Evolutionary conservation across 2,113 vertebrate genomes (phyloP).

Genomic region (Chaetura pelagica): DNA sequence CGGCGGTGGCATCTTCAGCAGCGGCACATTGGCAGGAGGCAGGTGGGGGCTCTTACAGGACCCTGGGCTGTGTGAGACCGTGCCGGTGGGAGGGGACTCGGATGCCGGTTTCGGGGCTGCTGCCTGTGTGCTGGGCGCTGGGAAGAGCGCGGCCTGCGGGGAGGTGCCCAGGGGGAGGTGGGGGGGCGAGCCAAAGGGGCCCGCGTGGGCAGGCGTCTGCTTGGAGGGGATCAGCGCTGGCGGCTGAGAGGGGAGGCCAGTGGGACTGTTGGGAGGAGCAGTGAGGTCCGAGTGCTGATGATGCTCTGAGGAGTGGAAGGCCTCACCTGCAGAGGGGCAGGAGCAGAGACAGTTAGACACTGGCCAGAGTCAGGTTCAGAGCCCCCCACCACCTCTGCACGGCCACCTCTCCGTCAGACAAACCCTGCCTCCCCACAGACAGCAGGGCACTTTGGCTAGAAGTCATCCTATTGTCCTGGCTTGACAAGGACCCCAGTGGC

Average conservation of each 20-base stretch:
- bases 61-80: slow-evolving; percentile 78
- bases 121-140: slow-evolving; percentile 77
- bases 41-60: slow-evolving; percentile 91
- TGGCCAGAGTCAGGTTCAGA: neutral
- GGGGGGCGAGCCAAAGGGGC: slow-evolving; percentile 68
- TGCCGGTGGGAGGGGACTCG: slow-evolving; percentile 78
- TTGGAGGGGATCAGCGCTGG: slow-evolving; percentile 85
- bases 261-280: slow-evolving; percentile 97
- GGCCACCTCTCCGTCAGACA: fast-evolving
- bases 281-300: slow-evolving; percentile 95
- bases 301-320: slow-evolving; percentile 91
- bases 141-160: slow-evolving; percentile 78
- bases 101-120: slow-evolving; percentile 76
- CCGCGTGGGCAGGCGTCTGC: slow-evolving; percentile 78
- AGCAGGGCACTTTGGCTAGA: fast-evolving
- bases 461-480: neutral
- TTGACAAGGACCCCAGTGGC: fast-evolving
- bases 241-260: slow-evolving; percentile 90
- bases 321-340: slow-evolving; percentile 79
- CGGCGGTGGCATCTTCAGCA: slow-evolving; percentile 88
- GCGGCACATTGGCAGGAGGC: slow-evolving; percentile 86
- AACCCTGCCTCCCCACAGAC: neutral
- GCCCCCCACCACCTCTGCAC: neutral
- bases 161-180: slow-evolving; percentile 82
- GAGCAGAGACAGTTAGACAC: slow-evolving; percentile 35